A percentile compares a stretch with the other conserved stretches of the same genome.
These are phyloP conservation scores for Anguilla megastoma DNA, from an alignment of 2,797 vertebrate species.

Conservation along the genomic window DNA sequence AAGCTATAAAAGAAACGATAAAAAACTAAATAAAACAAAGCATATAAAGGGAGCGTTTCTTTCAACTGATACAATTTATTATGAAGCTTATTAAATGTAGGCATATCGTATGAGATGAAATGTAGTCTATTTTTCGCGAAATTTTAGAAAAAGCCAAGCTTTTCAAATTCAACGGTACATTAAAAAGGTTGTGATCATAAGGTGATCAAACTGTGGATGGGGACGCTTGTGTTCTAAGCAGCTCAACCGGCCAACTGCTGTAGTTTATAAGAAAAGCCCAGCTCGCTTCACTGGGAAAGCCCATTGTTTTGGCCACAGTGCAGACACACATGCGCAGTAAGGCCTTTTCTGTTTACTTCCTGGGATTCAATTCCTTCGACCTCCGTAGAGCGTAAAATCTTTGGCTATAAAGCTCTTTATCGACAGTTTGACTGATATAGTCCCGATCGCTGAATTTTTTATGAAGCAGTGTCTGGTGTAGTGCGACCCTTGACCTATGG, in stretches of 20 bases:
- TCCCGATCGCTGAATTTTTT: background rate
- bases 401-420: background rate
- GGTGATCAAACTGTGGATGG: background rate
- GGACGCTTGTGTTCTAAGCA: background rate
- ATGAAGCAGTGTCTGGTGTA: background rate
- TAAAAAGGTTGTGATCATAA: background rate
- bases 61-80: background rate
- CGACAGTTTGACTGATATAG: background rate
- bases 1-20: background rate
- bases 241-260: too few relatives aligned
- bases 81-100: background rate
- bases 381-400: background rate
- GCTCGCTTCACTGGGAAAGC: background rate
- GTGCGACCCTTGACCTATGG: constrained; percentile 58
- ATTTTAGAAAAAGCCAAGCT: background rate
- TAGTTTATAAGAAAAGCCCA: background rate
- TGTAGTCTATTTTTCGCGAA: background rate
- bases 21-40: background rate
- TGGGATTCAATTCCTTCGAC: background rate
- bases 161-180: background rate
- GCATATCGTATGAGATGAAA: background rate
- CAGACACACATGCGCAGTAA: background rate
- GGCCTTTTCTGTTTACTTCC: background rate
- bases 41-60: background rate
- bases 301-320: background rate